A percentile compares a stretch with the other conserved stretches of the same genome.
phyloP scores from a whole-genome alignment of 2,113 vertebrate genomes.

The Daboia siamensis region DNA sequence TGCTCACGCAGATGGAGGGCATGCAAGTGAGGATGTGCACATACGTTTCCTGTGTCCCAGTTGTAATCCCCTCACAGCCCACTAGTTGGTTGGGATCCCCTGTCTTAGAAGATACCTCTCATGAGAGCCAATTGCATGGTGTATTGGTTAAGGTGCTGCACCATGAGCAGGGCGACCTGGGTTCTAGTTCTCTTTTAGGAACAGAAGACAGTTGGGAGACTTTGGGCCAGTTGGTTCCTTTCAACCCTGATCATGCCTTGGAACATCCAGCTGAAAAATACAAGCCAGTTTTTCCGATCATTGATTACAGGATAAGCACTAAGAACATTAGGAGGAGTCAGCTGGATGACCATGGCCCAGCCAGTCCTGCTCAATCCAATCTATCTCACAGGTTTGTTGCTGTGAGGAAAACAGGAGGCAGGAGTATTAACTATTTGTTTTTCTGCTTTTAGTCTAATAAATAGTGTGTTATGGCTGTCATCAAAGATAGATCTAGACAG shows the following conservation, averaged over 20 bases:
- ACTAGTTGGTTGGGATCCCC: too few species aligned
- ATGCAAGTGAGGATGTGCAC: too few species aligned
- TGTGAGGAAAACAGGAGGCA: neutral
- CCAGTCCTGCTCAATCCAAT: neutral
- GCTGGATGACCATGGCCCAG: neutral
- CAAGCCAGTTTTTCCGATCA: neutral
- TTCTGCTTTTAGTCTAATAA: neutral
- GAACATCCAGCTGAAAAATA: neutral
- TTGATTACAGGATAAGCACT: neutral
- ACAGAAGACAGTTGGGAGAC: neutral
- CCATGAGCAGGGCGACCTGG: neutral
- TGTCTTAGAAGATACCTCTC: neutral
- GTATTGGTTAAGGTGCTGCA: neutral
- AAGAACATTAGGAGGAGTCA: neutral
- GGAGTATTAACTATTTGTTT: neutral
- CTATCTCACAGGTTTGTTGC: neutral
- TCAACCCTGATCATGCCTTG: neutral
- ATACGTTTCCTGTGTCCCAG: too few species aligned
- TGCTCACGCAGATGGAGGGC: too few species aligned
- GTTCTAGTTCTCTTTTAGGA: neutral
- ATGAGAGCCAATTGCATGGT: neutral
- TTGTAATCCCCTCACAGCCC: too few species aligned
- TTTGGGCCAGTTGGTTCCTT: neutral
- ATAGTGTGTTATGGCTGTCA: neutral
- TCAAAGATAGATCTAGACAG: neutral